phyloP scores from a whole-genome alignment of 2,888 invertebrate species.

The Plebejus melissa region DNA sequence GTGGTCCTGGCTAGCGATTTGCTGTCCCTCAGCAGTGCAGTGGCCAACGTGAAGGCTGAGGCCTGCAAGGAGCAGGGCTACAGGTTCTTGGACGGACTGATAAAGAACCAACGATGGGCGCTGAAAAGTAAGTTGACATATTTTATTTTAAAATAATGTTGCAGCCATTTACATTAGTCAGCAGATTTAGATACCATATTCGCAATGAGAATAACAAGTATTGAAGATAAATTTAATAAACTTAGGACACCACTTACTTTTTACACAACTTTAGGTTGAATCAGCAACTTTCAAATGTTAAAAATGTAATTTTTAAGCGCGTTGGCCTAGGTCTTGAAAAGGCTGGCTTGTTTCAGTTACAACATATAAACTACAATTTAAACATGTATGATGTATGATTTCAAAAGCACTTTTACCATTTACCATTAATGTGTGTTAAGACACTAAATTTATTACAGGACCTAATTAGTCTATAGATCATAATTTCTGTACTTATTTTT shows the following conservation, averaged over 20 bases:
- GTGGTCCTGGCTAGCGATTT: constrained; percentile 72
- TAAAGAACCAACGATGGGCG: constrained; percentile 77
- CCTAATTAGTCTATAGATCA: too few relatives aligned
- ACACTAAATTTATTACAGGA: too few relatives aligned
- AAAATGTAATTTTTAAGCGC: too few relatives aligned
- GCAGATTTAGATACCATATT: too few relatives aligned
- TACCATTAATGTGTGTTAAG: too few relatives aligned
- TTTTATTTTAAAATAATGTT: not conserved
- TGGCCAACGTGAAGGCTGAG: constrained; percentile 65
- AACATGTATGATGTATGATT: not conserved
- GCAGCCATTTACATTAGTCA: too few relatives aligned
- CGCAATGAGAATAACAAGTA: too few relatives aligned
- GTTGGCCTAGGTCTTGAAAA: not conserved
- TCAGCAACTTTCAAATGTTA: too few relatives aligned
- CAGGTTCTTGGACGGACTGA: constrained; percentile 67
- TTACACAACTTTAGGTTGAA: too few relatives aligned
- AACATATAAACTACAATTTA: not conserved
- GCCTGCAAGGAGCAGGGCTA: constrained; percentile 73
- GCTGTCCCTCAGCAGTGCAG: constrained; percentile 67
- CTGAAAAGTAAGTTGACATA: constrained; percentile 70
- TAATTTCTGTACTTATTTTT: too few relatives aligned
- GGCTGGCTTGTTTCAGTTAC: not conserved
- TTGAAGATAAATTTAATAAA: too few relatives aligned
- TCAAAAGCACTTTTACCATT: not conserved
- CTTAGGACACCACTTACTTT: too few relatives aligned